Evolutionary conservation across 2,888 invertebrate species (phyloP), one percentile per base, ranked within the genome.

Genomic region (Rhingia rostrata): DNA sequence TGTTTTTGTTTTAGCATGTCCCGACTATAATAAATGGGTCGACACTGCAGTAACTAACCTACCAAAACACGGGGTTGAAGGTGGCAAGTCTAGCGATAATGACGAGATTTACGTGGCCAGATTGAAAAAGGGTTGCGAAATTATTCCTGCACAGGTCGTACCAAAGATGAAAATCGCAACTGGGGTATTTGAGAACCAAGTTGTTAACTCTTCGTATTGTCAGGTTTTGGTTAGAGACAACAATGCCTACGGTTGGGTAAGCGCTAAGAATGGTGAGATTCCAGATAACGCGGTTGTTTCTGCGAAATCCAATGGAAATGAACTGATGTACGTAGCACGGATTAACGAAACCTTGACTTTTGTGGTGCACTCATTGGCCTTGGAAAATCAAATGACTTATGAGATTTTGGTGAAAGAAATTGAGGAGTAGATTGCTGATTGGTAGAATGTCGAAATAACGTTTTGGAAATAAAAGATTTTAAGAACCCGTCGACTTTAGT

Each of bases 281-380:
- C 66, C 66, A 9, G 53, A 66, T 32, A 54, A 32, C 43, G 66
- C 66, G 14, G 66, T 66, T 45, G 53, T 14, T 53, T 35, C 6
- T 10, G 37, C 41, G 1, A 39, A 33, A 12, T 5, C n/a, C 1
- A n/a, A 7, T 5, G 22, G 6, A 4, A 35, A 12, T 5, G 53
- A 66, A 5, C n/a, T 66, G 1, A 39, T 53, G 53, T 66, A 66
- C n/a, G 39, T 66, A 4, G 39, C 66, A 4, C 37, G 51, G 14
- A 32, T 53, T 1, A 54, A 53, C 9, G 7, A 12, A 1, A 41
- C 39, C 0, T 3, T 54, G 12, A 54, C 53, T 3, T 66, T 53
- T 32, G n/a, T 66, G 0, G 32, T 14, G 0, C 39, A 49, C 6
- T 51, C 64, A 4, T 5, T 5, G 6, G 63, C 35, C 3, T 3